A percentile compares a stretch with the other conserved stretches of the same genome.
These are phyloP conservation scores for Adelphocoris suturalis DNA, from an alignment of 2,888 invertebrate species.

Conservation along the genomic window DNA sequence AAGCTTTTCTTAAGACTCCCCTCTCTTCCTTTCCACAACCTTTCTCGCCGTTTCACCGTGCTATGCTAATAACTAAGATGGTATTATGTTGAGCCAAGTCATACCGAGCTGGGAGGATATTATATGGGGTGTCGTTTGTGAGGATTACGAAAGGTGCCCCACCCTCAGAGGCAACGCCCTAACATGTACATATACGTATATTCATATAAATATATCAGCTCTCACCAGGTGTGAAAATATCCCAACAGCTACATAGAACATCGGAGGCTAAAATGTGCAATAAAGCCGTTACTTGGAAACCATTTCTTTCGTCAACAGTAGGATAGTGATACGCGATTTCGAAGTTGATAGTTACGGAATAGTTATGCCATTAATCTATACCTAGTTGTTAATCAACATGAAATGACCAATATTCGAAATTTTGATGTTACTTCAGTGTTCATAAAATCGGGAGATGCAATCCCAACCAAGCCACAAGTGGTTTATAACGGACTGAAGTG, in stretches of 20 bases:
- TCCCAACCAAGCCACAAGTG: too few species aligned
- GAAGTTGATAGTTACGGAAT: too few species aligned
- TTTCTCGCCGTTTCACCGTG: background rate
- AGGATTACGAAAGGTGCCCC: slow-evolving; percentile 17
- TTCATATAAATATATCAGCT: background rate
- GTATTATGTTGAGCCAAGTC: slow-evolving; percentile 9
- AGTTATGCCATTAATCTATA: too few species aligned
- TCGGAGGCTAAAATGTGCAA: too few species aligned
- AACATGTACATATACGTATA: background rate
- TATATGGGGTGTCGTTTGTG: slow-evolving; percentile 18
- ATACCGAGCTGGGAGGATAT: slow-evolving; percentile 21
- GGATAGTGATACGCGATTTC: too few species aligned
- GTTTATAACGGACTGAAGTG: too few species aligned
- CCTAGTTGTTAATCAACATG: too few species aligned
- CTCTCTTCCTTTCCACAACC: background rate
- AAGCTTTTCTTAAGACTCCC: background rate
- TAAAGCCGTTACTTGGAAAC: too few species aligned
- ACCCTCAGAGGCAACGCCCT: background rate
- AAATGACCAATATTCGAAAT: too few species aligned
- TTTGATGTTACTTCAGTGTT: too few species aligned
- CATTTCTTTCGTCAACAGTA: too few species aligned
- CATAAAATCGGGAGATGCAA: too few species aligned
- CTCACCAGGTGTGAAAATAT: background rate
- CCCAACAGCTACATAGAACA: background rate
- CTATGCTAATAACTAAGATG: slow-evolving; percentile 24